Conservation (phyloP, 1,140 invertebrate genomes). For the Diabrotica virgifera region DNA sequence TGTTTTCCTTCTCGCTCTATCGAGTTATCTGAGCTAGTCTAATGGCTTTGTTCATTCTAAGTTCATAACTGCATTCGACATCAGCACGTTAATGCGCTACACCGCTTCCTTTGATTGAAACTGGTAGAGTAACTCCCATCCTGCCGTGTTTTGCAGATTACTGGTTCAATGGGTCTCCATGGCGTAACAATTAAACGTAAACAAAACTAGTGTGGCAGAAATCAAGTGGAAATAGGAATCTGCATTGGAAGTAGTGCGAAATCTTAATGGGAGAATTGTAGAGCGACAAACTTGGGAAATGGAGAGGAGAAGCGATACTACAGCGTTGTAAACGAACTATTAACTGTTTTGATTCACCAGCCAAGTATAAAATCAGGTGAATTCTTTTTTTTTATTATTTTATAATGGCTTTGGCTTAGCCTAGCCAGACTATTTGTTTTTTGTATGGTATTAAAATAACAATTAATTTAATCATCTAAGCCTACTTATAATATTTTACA, state of each 20-base stretch:
- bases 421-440: too few relatives aligned
- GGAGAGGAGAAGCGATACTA: background rate
- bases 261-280: background rate
- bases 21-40: background rate
- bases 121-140: background rate
- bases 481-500: too few relatives aligned
- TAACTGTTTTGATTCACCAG: too few relatives aligned
- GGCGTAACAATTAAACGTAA: constrained; percentile 2
- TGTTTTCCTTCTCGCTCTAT: too few relatives aligned
- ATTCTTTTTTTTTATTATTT: too few relatives aligned
- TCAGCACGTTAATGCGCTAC: constrained; percentile 1
- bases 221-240: constrained; percentile 1
- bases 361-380: too few relatives aligned
- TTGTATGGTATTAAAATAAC: too few relatives aligned
- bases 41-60: background rate
- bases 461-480: too few relatives aligned
- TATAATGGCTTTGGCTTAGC: too few relatives aligned
- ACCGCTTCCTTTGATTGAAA: constrained; percentile 2
- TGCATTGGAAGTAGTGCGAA: background rate
- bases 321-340: too few relatives aligned
- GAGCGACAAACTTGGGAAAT: background rate
- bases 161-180: background rate
- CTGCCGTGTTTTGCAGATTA: constrained; percentile 2
- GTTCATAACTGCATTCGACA: background rate
- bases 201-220: background rate